A percentile compares a stretch with the other conserved stretches of the same genome.
phyloP scores from a whole-genome alignment of 2,113 vertebrate genomes.

The Ptilorrhoa leucosticta region DNA sequence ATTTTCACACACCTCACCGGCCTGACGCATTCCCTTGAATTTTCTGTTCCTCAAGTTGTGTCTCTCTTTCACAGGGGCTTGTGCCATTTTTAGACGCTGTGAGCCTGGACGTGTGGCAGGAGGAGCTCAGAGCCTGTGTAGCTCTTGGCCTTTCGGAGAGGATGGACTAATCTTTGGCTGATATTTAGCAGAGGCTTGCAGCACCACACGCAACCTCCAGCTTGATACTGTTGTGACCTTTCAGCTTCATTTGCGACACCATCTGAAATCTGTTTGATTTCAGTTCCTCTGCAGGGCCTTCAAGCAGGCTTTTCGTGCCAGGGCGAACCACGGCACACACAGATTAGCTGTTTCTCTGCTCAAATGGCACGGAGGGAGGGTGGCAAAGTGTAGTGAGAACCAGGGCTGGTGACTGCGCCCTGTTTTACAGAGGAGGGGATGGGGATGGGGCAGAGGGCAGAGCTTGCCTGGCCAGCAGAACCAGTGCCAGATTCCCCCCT shows the following conservation, averaged over 20 bases:
- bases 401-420: accelerated
- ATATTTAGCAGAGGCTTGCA: conserved; percentile 52
- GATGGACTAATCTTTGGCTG: conserved; percentile 39
- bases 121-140: not conserved
- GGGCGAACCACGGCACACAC: not conserved
- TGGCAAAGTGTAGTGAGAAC: not conserved
- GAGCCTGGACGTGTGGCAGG: not conserved
- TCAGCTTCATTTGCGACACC: not conserved
- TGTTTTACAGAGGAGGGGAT: not conserved
- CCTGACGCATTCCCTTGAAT: not conserved
- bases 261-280: conserved; percentile 16
- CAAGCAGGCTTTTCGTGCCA: not conserved
- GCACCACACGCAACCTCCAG: not conserved
- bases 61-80: not conserved
- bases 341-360: not conserved
- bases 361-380: not conserved
- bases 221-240: conserved; percentile 24
- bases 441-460: not conserved
- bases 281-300: not conserved
- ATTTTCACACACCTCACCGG: not conserved
- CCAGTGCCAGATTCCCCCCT: not conserved
- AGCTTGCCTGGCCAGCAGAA: not conserved
- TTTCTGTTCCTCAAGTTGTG: not conserved
- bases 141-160: not conserved
- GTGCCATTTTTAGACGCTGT: not conserved